A percentile compares a stretch with the other conserved stretches of the same genome.
Conservation (phyloP, 1,140 invertebrate genomes). For the Odontomachus brunneus region DNA sequence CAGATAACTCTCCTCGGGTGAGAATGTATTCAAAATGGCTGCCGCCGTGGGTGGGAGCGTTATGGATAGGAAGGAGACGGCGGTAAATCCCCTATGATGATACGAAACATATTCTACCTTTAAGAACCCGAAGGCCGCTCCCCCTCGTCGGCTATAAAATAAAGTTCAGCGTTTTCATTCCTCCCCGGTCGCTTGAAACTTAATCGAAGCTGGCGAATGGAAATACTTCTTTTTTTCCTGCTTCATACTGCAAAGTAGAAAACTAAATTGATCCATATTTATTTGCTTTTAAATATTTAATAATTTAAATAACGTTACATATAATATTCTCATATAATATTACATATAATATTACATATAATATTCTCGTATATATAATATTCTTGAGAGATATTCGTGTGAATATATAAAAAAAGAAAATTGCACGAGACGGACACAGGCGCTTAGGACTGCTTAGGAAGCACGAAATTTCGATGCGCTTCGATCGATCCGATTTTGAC, state of each 20-base stretch:
- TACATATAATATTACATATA: too few relatives aligned
- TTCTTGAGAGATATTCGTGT: too few relatives aligned
- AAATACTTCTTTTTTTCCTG: background rate
- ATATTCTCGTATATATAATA: too few relatives aligned
- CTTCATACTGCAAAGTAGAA: too few relatives aligned
- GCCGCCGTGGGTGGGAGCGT: slow-evolving; percentile 71
- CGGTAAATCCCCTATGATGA: slow-evolving; percentile 84
- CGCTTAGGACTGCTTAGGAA: too few relatives aligned
- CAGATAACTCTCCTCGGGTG: slow-evolving; percentile 85
- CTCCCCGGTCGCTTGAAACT: slow-evolving; percentile 68
- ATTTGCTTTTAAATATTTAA: background rate
- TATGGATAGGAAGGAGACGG: slow-evolving; percentile 82
- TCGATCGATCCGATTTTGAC: background rate
- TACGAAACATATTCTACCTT: slow-evolving; percentile 86
- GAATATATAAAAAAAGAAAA: too few relatives aligned
- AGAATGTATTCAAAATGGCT: slow-evolving; percentile 86
- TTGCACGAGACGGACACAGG: too few relatives aligned
- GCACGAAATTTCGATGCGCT: background rate
- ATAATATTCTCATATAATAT: too few relatives aligned
- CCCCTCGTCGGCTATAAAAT: slow-evolving; percentile 82
- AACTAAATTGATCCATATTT: slow-evolving; percentile 17
- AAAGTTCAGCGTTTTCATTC: slow-evolving; percentile 84
- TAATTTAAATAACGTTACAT: too few relatives aligned
- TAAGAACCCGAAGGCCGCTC: slow-evolving; percentile 77
- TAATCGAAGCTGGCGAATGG: slow-evolving; percentile 71